These are phyloP conservation scores for Dicyrtoma fusca DNA, from an alignment of 2,888 invertebrate species.

Conservation along the genomic window DNA sequence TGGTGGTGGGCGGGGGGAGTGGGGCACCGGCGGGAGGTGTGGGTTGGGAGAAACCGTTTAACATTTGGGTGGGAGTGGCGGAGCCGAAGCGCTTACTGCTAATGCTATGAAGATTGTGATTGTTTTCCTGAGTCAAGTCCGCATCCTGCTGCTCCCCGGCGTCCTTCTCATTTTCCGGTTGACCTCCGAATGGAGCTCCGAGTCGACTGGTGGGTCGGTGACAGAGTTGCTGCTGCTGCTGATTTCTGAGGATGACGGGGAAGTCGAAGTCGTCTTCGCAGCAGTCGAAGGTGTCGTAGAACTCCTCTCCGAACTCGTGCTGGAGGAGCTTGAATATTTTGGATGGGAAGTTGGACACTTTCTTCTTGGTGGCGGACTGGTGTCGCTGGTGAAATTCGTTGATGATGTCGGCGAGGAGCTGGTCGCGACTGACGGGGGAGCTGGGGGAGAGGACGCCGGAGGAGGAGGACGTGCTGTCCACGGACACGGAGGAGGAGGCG, in stretches of 20 bases:
- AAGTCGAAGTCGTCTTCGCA: constrained; percentile 45
- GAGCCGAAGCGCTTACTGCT: too few relatives aligned
- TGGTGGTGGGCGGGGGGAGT: constrained; percentile 4
- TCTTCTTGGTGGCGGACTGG: constrained; percentile 35
- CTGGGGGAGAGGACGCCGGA: constrained; percentile 56
- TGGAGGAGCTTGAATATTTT: constrained; percentile 56
- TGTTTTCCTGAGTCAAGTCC: too few relatives aligned
- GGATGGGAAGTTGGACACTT: constrained; percentile 52
- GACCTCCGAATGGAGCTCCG: too few relatives aligned
- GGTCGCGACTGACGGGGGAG: constrained; percentile 55
- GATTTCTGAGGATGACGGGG: neutral
- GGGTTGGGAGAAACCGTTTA: neutral
- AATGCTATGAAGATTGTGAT: too few relatives aligned
- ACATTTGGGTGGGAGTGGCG: neutral
- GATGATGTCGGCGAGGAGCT: constrained; percentile 55
- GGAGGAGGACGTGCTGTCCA: constrained; percentile 53
- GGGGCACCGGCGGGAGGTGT: neutral
- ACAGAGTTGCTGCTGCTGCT: neutral
- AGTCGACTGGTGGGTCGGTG: too few relatives aligned
- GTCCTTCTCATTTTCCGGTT: too few relatives aligned
- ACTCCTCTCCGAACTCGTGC: constrained; percentile 56
- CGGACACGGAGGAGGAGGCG: constrained; percentile 42
- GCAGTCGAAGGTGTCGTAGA: constrained; percentile 55
- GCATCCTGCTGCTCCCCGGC: too few relatives aligned
- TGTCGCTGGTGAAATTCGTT: constrained; percentile 54